phyloP scores from a whole-genome alignment of 2,113 vertebrate species.

The Megatriorchis doriae region DNA sequence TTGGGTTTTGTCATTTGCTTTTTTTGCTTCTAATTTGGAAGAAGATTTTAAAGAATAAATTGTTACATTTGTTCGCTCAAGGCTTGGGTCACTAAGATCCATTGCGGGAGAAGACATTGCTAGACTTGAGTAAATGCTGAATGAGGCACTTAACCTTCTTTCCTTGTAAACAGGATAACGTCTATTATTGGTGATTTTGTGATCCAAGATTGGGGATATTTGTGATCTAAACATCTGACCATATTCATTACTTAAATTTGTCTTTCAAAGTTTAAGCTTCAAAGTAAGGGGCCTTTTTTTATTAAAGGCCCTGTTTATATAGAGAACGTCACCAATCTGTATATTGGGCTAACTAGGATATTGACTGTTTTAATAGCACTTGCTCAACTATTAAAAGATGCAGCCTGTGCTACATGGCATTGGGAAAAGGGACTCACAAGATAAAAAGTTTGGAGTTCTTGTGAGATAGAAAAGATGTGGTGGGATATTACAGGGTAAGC shows the following conservation, averaged over 20 bases:
- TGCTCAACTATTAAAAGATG: not conserved
- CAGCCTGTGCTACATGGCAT: not conserved
- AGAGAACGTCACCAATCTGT: not conserved
- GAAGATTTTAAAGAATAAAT: not conserved
- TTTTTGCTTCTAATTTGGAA: not conserved
- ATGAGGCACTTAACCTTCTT: not conserved
- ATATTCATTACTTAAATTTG: not conserved
- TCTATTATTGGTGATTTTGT: not conserved
- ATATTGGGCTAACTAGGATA: not conserved
- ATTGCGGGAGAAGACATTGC: accelerated
- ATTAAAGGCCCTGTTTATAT: not conserved
- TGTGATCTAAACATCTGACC: not conserved
- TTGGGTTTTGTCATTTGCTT: not conserved
- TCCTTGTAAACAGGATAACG: not conserved
- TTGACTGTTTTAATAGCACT: not conserved
- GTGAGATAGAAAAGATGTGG: not conserved
- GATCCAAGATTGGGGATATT: not conserved
- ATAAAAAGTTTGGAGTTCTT: not conserved
- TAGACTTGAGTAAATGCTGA: not conserved
- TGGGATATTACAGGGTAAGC: not conserved
- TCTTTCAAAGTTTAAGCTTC: not conserved
- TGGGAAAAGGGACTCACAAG: not conserved
- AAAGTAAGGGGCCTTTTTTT: not conserved
- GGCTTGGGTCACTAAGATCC: not conserved
- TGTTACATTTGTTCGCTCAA: not conserved